A percentile compares a stretch with the other conserved stretches of the same genome.
Evolutionary conservation across 2,797 vertebrate genomes (phyloP).

Genomic region (Dendrocincla fuliginosa): DNA sequence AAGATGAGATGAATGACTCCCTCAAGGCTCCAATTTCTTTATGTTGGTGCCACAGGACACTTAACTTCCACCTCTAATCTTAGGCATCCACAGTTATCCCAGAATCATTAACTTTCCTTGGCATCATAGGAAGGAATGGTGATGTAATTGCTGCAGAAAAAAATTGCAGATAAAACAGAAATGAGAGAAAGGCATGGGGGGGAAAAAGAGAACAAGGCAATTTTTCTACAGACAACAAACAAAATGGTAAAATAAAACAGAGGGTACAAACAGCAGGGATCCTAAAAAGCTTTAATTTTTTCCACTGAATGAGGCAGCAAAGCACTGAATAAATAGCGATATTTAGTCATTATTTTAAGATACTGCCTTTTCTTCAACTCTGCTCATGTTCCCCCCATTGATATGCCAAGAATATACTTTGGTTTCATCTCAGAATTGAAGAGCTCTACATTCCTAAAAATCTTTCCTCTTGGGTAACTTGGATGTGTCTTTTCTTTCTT

Average conservation of each 20-base stretch:
- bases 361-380: background rate
- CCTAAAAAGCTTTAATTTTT: background rate
- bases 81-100: background rate
- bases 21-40: background rate
- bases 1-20: background rate
- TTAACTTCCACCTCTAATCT: background rate
- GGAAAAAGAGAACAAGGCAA: rapidly evolving
- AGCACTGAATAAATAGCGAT: background rate
- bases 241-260: background rate
- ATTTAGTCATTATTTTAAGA: background rate
- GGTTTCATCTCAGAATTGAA: background rate
- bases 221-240: background rate
- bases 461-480: background rate
- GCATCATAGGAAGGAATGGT: background rate
- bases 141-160: background rate
- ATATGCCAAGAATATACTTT: background rate
- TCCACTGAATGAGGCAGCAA: background rate
- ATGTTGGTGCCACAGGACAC: background rate
- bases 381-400: background rate
- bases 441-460: background rate
- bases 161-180: background rate
- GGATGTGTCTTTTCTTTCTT: background rate
- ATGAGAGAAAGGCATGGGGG: background rate
- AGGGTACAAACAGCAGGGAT: background rate
- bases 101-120: background rate